These are phyloP conservation scores for Stenodera caucasica DNA, from an alignment of 2,888 invertebrate genomes.

Conservation along the genomic window DNA sequence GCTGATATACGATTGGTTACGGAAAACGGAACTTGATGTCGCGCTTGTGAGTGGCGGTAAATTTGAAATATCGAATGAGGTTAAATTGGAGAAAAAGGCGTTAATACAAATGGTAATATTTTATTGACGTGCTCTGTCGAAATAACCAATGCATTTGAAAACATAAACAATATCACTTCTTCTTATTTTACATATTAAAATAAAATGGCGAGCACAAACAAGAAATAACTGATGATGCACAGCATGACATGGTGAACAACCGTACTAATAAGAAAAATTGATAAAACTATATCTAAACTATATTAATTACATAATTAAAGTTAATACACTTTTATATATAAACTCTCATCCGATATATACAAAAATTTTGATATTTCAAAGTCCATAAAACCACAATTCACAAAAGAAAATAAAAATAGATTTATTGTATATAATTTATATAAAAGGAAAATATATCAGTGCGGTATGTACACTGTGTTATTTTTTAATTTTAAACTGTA, in stretches of 20 bases:
- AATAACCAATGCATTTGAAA: conserved; percentile 12
- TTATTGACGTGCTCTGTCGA: conserved; percentile 6
- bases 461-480: conserved; percentile 42
- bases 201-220: conserved; percentile 43
- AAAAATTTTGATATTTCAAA: conserved; percentile 48
- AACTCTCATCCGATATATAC: conserved; percentile 51
- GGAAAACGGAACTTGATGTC: conserved; percentile 26
- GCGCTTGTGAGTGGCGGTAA: conserved; percentile 13
- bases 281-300: conserved; percentile 41
- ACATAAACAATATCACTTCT: conserved; percentile 44
- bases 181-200: conserved; percentile 35
- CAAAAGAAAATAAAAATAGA: background rate
- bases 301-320: conserved; percentile 36
- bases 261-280: conserved; percentile 42
- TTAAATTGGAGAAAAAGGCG: background rate
- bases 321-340: conserved; percentile 43
- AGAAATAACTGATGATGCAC: conserved; percentile 35
- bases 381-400: conserved; percentile 32
- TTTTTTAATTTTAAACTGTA: conserved; percentile 50
- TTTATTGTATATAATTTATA: background rate
- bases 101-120: conserved; percentile 1
- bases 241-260: conserved; percentile 42
- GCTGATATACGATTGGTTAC: conserved; percentile 28
- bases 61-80: conserved; percentile 23
- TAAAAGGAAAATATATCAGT: conserved; percentile 35